Conservation (phyloP, 64 coral and sea anemone genomes). For the Acropora tenuis region DNA sequence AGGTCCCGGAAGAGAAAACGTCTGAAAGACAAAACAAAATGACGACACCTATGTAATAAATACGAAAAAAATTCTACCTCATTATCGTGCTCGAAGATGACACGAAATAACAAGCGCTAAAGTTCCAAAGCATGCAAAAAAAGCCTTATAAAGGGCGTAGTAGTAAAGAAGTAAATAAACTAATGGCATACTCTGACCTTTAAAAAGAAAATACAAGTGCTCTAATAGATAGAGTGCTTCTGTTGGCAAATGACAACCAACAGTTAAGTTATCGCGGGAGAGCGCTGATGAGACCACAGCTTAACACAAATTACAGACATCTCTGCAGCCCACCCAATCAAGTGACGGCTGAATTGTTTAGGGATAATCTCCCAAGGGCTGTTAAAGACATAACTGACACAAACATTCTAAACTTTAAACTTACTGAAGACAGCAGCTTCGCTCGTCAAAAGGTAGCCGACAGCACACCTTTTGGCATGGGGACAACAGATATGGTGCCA, state of each 20-base stretch:
- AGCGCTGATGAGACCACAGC: slow-evolving; percentile 37
- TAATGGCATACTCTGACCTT: slow-evolving; percentile 8
- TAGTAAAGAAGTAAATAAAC: background rate
- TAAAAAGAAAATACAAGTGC: slow-evolving; percentile 6
- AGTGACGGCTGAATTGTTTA: slow-evolving; percentile 20
- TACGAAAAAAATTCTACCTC: slow-evolving; percentile 5
- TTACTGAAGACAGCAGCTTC: slow-evolving; percentile 19
- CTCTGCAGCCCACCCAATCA: slow-evolving; percentile 42
- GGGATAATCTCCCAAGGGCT: slow-evolving; percentile 33
- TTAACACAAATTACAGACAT: slow-evolving; percentile 58
- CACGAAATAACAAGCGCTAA: background rate
- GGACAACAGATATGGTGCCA: background rate
- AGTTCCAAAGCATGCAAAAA: slow-evolving; percentile 39
- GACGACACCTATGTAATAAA: slow-evolving; percentile 4
- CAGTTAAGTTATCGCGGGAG: slow-evolving; percentile 46
- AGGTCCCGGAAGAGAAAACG: too few relatives aligned
- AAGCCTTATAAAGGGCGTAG: slow-evolving; percentile 20
- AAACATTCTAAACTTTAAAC: slow-evolving; percentile 46
- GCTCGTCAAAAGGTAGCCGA: slow-evolving; percentile 6
- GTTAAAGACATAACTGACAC: slow-evolving; percentile 60
- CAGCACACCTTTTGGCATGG: slow-evolving; percentile 5
- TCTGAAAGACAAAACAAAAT: background rate
- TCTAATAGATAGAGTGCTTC: slow-evolving; percentile 27
- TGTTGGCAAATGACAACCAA: slow-evolving; percentile 49
- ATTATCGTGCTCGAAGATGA: slow-evolving; percentile 14